A percentile compares a stretch with the other conserved stretches of the same genome.
Evolutionary conservation across 2,113 vertebrate genomes (phyloP).

Genomic region (Corvus hawaiiensis): DNA sequence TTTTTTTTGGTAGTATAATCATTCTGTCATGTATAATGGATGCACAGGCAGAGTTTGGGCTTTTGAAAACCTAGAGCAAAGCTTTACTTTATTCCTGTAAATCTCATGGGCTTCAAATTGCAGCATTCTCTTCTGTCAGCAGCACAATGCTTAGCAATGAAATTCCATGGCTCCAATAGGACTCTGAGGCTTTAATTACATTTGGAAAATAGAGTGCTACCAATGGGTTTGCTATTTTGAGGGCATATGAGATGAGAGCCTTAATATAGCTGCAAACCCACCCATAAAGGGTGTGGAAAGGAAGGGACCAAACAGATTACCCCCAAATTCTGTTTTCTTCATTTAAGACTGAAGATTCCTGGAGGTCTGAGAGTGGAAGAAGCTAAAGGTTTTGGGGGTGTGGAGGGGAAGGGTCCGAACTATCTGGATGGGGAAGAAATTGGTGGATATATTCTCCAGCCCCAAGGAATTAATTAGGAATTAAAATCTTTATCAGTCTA

Average conservation of each 20-base stretch:
- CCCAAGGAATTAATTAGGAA: neutral
- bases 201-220: neutral
- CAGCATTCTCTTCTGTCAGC: slow-evolving; percentile 28
- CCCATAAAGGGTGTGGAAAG: neutral
- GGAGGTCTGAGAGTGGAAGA: neutral
- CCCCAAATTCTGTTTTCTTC: neutral
- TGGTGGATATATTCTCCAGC: neutral
- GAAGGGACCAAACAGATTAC: neutral
- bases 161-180: slow-evolving; percentile 5
- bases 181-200: neutral
- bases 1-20: neutral
- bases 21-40: slow-evolving; percentile 23
- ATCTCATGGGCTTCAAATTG: slow-evolving; percentile 36
- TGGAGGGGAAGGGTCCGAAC: neutral
- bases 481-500: neutral
- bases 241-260: neutral
- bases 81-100: slow-evolving; percentile 54
- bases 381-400: neutral
- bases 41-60: neutral
- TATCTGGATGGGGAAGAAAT: neutral
- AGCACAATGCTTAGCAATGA: neutral
- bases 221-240: neutral
- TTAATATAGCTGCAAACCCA: neutral
- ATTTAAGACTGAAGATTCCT: neutral
- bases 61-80: slow-evolving; percentile 51